Evolutionary conservation across 2,113 vertebrate genomes (phyloP).

Genomic region (Hypanus sabinus): DNA sequence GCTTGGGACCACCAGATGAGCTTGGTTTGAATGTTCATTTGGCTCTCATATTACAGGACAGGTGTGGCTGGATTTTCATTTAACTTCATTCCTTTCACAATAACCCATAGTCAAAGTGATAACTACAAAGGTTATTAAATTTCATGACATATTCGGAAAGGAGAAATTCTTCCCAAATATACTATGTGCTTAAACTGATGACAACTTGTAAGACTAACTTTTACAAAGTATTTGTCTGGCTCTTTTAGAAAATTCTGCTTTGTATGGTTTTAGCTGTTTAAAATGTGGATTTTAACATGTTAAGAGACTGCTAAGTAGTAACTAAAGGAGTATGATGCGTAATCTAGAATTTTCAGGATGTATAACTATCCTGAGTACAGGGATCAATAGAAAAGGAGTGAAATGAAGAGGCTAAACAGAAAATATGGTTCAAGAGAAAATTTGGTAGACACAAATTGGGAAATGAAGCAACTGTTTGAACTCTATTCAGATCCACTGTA

Average conservation of each 20-base stretch:
- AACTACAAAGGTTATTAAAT: neutral
- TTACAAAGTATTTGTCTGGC: no score
- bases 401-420: neutral
- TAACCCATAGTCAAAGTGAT: neutral
- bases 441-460: neutral
- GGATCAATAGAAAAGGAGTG: neutral
- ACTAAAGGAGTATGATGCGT: neutral
- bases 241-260: neutral
- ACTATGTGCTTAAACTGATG: neutral
- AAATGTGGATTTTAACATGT: neutral
- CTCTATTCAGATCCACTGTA: neutral
- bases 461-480: neutral
- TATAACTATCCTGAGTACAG: neutral
- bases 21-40: neutral
- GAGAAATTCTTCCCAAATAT: neutral
- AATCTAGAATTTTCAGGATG: neutral
- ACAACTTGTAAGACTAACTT: neutral
- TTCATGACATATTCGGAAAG: neutral
- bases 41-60: neutral
- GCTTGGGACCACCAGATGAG: neutral
- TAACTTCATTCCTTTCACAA: neutral
- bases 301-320: neutral
- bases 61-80: neutral
- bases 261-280: neutral
- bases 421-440: neutral